Evolutionary conservation across 1,140 invertebrate genomes (phyloP).

Genomic region (Euwallacea similis): DNA sequence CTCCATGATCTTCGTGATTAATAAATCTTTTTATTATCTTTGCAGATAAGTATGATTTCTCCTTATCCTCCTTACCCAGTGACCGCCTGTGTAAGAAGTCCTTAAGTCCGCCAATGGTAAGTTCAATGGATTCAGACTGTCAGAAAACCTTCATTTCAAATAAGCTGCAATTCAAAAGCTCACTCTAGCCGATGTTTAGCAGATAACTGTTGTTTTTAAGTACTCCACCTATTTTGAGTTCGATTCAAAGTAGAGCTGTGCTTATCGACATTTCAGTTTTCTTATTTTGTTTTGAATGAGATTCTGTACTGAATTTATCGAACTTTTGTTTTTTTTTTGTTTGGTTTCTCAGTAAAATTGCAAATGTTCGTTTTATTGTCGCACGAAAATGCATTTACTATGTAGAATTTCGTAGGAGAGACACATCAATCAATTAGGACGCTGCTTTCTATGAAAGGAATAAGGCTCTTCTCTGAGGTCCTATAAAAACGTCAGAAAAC

Average conservation of each 20-base stretch:
- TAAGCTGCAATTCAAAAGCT: too few species aligned
- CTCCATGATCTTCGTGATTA: too few species aligned
- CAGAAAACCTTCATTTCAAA: too few species aligned
- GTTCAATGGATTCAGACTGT: slow-evolving; percentile 6
- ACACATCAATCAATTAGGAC: slow-evolving; percentile 15
- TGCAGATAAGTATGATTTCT: slow-evolving; percentile 18
- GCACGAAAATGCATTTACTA: too few species aligned
- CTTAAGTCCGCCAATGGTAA: slow-evolving; percentile 7
- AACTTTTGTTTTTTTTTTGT: too few species aligned
- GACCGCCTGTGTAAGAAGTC: slow-evolving; percentile 3
- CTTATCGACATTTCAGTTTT: not conserved
- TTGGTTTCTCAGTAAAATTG: too few species aligned
- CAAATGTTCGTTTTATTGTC: too few species aligned
- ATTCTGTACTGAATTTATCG: slow-evolving; percentile 8
- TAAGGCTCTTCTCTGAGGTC: not conserved
- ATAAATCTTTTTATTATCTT: not conserved
- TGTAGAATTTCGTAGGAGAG: too few species aligned
- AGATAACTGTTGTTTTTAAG: slow-evolving; percentile 5
- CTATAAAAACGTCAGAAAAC: slow-evolving; percentile 25
- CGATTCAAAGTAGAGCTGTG: slow-evolving; percentile 5
- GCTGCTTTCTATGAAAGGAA: slow-evolving; percentile 24
- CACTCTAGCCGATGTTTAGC: too few species aligned
- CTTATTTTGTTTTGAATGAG: not conserved
- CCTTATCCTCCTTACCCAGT: not conserved
- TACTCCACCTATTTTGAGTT: slow-evolving; percentile 13